Base-by-base conservation (phyloP, 2,113 vertebrate species). In the Leptosomus discolor region DNA sequence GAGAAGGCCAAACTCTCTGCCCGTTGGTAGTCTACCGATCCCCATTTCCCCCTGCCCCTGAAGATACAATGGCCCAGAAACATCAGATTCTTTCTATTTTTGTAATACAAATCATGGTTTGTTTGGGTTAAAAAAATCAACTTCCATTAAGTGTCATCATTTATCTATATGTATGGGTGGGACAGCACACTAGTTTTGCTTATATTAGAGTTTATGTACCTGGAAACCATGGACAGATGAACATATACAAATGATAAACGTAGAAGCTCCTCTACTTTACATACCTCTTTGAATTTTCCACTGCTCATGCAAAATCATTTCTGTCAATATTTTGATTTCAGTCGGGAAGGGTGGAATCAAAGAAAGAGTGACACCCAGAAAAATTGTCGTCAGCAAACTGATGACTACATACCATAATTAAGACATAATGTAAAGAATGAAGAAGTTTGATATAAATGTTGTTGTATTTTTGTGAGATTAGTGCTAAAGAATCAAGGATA, bases 261-360 rank as follows among this genome's bases (percentile, higher is more conserved):
- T 57, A 74, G 70, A 98, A 96, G 69, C 22, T 93, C 71, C 79
- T 96, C 81, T 96, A 34, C 58, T 93, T 97, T 89, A 90, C 96
- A 73, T 56, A 73, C 21, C 50, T 64, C 67, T 93, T 94, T 94
- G 94, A 97, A 94, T 96, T 98, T 98, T 97, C 77, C 71, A 95
- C 92, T 95, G 95, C 91, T 96, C 77, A 81, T 96, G 97, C 95
- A 97, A 98, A 97, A 98, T 97, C 96, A 97, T 97, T 97, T 95
- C 95, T 98, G 98, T 98, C 98, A 98, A 98, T 98, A 98, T 97
- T 98, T 98, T 98, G 98, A 98, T 98, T 98, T 98, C 90, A 97
- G 61, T 84, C 41, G 11, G 81, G 95, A 74, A 57, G n/a, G 57
- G 36, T 97, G 74, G 91, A 98, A 98, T 97, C 57, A 98, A 95